These are phyloP conservation scores for Sebastes wilsoni DNA, from an alignment of 2,797 vertebrate genomes.

Conservation along the genomic window DNA sequence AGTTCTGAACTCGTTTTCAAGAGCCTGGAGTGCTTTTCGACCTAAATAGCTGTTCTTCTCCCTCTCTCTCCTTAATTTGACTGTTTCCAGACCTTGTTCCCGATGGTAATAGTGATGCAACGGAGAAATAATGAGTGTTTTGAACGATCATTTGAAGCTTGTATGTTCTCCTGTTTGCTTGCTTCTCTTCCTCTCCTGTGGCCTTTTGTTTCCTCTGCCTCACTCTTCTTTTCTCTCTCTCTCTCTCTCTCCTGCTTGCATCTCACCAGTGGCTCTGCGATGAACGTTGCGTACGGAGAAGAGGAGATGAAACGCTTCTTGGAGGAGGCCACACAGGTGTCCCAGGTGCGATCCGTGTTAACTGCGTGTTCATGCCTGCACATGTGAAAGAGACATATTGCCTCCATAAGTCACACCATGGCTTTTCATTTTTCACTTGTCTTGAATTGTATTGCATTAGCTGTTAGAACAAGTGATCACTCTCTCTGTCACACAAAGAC, in stretches of 20 bases:
- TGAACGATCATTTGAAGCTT: constrained; percentile 72
- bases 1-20: constrained; percentile 71
- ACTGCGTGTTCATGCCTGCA: constrained; percentile 5
- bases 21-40: constrained; percentile 77
- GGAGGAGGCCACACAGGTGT: constrained; percentile 93
- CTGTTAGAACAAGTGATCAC: not conserved
- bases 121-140: constrained; percentile 77
- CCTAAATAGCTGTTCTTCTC: constrained; percentile 71
- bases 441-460: constrained; percentile 1
- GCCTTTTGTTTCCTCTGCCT: constrained; percentile 53
- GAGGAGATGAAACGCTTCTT: constrained; percentile 96
- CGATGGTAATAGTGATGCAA: constrained; percentile 77
- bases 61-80: constrained; percentile 50
- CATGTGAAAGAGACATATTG: not conserved
- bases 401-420: not conserved
- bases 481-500: not conserved
- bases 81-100: constrained; percentile 74
- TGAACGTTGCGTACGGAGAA: constrained; percentile 91
- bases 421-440: not conserved
- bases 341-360: constrained; percentile 86
- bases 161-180: constrained; percentile 67
- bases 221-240: not conserved
- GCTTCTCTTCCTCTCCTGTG: constrained; percentile 67
- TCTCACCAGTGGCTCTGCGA: constrained; percentile 90
- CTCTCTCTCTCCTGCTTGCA: constrained; percentile 11